These are phyloP conservation scores for Leptinotarsa tumamoca DNA, from an alignment of 2,888 invertebrate genomes.

Conservation along the genomic window DNA sequence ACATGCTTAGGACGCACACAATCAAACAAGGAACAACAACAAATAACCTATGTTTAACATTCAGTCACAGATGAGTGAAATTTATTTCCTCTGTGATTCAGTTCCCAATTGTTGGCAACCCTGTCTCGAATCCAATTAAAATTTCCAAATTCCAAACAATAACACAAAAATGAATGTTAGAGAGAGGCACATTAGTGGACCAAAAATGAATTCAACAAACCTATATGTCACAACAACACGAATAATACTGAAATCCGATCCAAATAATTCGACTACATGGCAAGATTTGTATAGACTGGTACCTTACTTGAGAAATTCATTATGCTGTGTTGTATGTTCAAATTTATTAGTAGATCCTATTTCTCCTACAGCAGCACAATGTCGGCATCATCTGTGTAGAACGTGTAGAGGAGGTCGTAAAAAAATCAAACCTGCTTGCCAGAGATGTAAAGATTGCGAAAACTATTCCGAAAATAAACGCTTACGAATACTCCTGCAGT, in stretches of 20 bases:
- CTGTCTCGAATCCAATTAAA: slow-evolving; percentile 37
- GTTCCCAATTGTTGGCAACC: background rate
- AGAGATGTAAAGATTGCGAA: slow-evolving; percentile 86
- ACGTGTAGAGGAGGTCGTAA: slow-evolving; percentile 87
- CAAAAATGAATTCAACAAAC: slow-evolving; percentile 82
- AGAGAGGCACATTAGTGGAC: slow-evolving; percentile 35
- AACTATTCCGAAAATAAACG: slow-evolving; percentile 86
- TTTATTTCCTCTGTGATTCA: too few relatives aligned
- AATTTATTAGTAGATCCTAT: slow-evolving; percentile 85
- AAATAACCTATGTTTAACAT: too few relatives aligned
- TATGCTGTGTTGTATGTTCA: slow-evolving; percentile 91
- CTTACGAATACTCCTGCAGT: slow-evolving; percentile 83
- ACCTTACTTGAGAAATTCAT: slow-evolving; percentile 85
- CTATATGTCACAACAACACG: slow-evolving; percentile 86
- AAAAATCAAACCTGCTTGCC: slow-evolving; percentile 85
- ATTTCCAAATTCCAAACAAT: slow-evolving; percentile 27
- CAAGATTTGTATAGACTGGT: slow-evolving; percentile 85
- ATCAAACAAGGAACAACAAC: too few relatives aligned
- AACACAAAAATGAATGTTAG: slow-evolving; percentile 38
- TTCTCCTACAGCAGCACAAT: slow-evolving; percentile 81
- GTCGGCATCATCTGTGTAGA: slow-evolving; percentile 91
- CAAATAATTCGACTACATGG: slow-evolving; percentile 79
- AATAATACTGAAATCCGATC: slow-evolving; percentile 81
- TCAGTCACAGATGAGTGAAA: too few relatives aligned
- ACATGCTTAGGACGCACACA: too few relatives aligned